A percentile compares a stretch with the other conserved stretches of the same genome.
These are phyloP conservation scores for Notarius quadriscutis DNA, from an alignment of 2,113 vertebrate genomes.

Conservation along the genomic window DNA sequence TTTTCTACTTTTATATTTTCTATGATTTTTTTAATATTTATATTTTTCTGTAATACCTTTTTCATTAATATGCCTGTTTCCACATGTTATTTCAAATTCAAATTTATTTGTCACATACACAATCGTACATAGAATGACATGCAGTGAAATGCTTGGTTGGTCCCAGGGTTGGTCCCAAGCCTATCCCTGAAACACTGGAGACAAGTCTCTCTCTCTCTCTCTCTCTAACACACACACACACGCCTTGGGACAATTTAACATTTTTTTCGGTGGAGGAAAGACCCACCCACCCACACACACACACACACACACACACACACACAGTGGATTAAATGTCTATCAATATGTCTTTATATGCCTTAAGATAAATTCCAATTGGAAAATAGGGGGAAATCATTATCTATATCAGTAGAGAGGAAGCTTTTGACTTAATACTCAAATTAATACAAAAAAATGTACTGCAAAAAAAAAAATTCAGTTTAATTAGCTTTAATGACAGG, in stretches of 20 bases:
- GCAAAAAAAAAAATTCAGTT: background rate
- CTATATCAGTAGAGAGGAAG: background rate
- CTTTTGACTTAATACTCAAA: background rate
- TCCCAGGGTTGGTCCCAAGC: background rate
- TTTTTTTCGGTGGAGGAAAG: background rate
- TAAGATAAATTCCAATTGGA: background rate
- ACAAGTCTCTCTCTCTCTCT: too few relatives aligned
- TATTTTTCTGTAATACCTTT: background rate
- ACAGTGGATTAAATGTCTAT: background rate
- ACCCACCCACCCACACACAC: background rate
- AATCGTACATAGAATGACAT: too few relatives aligned
- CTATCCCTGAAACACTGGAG: background rate
- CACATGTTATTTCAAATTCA: background rate
- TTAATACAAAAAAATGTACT: background rate
- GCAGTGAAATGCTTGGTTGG: too few relatives aligned
- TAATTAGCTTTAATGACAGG: background rate
- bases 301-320: background rate
- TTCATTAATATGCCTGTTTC: background rate
- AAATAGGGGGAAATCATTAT: background rate
- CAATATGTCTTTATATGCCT: background rate
- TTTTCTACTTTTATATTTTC: background rate
- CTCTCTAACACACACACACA: too few relatives aligned
- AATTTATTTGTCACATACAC: too few relatives aligned
- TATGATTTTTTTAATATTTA: background rate
- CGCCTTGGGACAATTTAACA: background rate